Conservation (phyloP, 2,888 invertebrate genomes). For the Ceramica pisi region DNA sequence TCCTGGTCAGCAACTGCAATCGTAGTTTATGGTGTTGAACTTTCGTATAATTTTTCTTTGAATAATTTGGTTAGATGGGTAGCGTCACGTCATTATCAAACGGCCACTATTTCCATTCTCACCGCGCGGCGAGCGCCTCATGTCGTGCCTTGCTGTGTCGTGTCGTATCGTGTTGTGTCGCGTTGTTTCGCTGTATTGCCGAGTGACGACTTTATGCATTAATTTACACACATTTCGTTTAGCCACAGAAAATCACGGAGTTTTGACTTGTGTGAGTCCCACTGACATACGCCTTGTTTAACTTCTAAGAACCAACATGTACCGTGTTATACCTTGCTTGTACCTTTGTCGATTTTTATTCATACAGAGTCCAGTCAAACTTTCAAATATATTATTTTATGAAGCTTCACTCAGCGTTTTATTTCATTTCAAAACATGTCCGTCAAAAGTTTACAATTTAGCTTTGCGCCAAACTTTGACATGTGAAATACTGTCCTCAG, state of each 20-base stretch:
- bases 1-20: too few species aligned
- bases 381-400: background rate
- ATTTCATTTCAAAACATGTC: background rate
- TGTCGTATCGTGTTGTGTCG: too few species aligned
- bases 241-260: background rate
- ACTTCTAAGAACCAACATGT: background rate
- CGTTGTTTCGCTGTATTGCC: background rate
- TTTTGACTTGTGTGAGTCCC: background rate
- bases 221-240: background rate
- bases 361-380: background rate
- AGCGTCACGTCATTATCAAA: background rate
- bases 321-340: background rate
- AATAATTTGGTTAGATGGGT: too few species aligned
- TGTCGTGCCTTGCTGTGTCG: background rate
- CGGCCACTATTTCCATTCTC: background rate
- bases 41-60: too few species aligned
- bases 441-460: background rate
- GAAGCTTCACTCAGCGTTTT: background rate
- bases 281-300: background rate
- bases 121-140: background rate
- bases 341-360: too few species aligned
- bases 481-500: background rate
- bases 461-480: background rate
- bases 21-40: too few species aligned
- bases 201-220: background rate